A percentile compares a stretch with the other conserved stretches of the same genome.
These are phyloP conservation scores for Lathronympha strigana DNA, from an alignment of 2,888 invertebrate genomes.

Conservation along the genomic window DNA sequence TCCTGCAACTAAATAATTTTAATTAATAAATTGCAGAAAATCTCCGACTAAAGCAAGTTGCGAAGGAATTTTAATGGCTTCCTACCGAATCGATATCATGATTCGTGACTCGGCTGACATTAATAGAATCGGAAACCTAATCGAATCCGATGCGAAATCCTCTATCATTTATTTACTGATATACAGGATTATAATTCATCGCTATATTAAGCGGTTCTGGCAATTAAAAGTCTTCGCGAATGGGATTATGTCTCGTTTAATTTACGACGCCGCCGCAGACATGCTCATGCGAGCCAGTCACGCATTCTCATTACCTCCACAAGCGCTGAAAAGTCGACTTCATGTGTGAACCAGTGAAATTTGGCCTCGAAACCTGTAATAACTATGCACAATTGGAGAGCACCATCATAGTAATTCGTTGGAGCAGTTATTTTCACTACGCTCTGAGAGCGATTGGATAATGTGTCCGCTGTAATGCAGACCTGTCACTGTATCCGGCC, in stretches of 20 bases:
- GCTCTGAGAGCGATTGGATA: neutral
- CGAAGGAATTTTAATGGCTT: conserved; percentile 23
- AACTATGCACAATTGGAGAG: neutral
- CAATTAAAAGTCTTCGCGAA: conserved; percentile 32
- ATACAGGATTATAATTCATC: conserved; percentile 10
- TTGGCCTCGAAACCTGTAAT: neutral
- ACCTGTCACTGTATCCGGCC: conserved; percentile 22
- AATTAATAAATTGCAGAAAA: conserved; percentile 32
- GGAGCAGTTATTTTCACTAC: neutral
- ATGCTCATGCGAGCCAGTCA: conserved; percentile 3
- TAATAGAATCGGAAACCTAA: conserved; percentile 9
- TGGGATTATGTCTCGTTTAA: conserved; percentile 32
- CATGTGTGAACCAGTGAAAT: neutral
- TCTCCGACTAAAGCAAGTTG: neutral
- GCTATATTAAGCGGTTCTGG: conserved; percentile 14
- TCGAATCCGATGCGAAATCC: conserved; percentile 15
- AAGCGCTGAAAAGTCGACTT: neutral
- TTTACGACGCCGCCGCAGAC: conserved; percentile 22
- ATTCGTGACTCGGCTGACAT: conserved; percentile 21
- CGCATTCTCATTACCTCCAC: neutral
- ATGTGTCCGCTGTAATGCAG: conserved; percentile 20
- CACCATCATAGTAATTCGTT: neutral
- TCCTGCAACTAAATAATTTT: conserved; percentile 33
- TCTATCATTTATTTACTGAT: conserved; percentile 26
- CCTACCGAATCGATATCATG: conserved; percentile 13